Percentiles rank a stretch among this genome's conserved stretches.
These are phyloP conservation scores for Sialia sialis DNA, from an alignment of 2,113 vertebrate species.

Conservation along the genomic window DNA sequence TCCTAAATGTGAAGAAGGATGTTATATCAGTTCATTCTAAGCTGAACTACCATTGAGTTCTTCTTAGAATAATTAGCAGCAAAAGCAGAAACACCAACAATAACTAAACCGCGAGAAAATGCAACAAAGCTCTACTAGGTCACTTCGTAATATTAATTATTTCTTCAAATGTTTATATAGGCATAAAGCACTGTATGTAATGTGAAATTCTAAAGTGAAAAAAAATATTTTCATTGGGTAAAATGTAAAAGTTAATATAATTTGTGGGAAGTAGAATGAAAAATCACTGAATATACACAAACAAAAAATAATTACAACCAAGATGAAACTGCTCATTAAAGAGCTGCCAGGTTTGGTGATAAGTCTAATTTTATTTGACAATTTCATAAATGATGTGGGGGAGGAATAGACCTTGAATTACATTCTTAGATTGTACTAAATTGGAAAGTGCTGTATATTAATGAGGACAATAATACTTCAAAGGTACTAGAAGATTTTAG, in stretches of 20 bases:
- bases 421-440: constrained; percentile 3
- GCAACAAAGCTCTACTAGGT: background rate
- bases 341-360: constrained; percentile 31
- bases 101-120: background rate
- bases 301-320: constrained; percentile 37
- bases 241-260: background rate
- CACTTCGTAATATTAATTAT: background rate
- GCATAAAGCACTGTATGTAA: background rate
- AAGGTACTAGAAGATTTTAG: constrained; percentile 17
- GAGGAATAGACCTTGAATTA: constrained; percentile 35
- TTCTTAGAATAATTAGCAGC: background rate
- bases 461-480: constrained; percentile 49
- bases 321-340: constrained; percentile 53
- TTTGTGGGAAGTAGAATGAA: background rate
- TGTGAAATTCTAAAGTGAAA: background rate
- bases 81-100: background rate
- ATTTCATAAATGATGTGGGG: constrained; percentile 37
- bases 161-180: background rate
- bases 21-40: too few species aligned
- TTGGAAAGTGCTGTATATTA: constrained; percentile 34
- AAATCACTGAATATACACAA: background rate
- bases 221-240: background rate
- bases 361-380: constrained; percentile 58
- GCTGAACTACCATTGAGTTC: background rate
- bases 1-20: too few species aligned